Percentiles rank a stretch among this genome's conserved stretches.
Evolutionary conservation across 92 coral and sea anemone species (phyloP).

Genomic region (Paragorgia papillata): DNA sequence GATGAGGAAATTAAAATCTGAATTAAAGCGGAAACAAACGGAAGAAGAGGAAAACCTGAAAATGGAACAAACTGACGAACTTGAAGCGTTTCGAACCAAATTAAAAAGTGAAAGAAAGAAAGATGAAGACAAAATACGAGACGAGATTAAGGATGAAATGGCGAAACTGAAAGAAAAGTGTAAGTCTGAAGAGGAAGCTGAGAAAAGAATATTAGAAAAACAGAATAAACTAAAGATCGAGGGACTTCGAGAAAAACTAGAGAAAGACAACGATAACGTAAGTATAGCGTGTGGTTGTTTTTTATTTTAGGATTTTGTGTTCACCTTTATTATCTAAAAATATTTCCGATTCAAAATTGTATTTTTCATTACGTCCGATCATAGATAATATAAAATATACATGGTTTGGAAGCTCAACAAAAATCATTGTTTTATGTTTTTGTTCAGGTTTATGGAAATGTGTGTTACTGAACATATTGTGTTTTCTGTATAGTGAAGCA

Average conservation of each 20-base stretch:
- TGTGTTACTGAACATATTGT: too few species aligned
- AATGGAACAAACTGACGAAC: slow-evolving; percentile 68
- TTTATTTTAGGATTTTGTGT: too few species aligned
- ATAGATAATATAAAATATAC: too few species aligned
- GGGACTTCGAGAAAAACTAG: slow-evolving; percentile 74
- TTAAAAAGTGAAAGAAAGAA: slow-evolving; percentile 81
- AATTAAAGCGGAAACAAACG: slow-evolving; percentile 74
- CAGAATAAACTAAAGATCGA: slow-evolving; percentile 66
- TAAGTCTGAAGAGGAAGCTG: slow-evolving; percentile 70
- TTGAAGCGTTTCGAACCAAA: slow-evolving; percentile 65
- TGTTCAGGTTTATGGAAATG: too few species aligned
- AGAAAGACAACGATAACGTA: slow-evolving; percentile 84
- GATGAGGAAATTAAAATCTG: slow-evolving; percentile 70
- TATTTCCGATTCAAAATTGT: too few species aligned
- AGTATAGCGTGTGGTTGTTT: slow-evolving; percentile 3
- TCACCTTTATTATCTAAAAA: too few species aligned
- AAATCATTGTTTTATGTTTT: too few species aligned
- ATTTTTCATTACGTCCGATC: too few species aligned
- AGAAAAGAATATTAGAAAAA: slow-evolving; percentile 64
- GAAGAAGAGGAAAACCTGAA: slow-evolving; percentile 73
- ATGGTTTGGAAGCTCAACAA: too few species aligned
- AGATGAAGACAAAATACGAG: slow-evolving; percentile 65
- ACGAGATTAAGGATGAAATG: slow-evolving; percentile 59
- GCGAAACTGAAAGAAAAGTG: slow-evolving; percentile 65
- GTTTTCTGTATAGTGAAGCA: too few species aligned